These are phyloP conservation scores for honey bee (Apis mellifera) DNA, from an alignment of 1,140 invertebrate genomes.

Conservation along the genomic window DNA sequence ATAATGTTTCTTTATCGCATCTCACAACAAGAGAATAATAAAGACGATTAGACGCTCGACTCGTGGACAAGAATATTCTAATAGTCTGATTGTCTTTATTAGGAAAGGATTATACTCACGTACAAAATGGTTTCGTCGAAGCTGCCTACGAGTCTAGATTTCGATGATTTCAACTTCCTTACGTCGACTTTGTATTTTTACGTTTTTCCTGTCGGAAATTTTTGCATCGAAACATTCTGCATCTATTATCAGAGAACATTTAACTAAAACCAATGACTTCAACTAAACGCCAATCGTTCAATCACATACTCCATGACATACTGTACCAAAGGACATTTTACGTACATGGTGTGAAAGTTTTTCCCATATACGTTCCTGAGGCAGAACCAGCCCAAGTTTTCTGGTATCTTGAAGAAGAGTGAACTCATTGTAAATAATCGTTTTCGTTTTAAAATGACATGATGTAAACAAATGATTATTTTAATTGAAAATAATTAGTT, in stretches of 20 bases:
- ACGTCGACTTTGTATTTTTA: neutral
- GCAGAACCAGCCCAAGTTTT: slow-evolving; percentile 13
- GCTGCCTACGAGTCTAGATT: neutral
- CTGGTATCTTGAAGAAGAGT: neutral
- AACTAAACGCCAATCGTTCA: slow-evolving; percentile 39
- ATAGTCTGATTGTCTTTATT: neutral
- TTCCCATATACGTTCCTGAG: slow-evolving; percentile 52
- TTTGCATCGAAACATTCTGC: neutral
- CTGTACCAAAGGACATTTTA: slow-evolving; percentile 49
- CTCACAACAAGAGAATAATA: neutral
- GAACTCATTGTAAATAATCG: slow-evolving; percentile 2
- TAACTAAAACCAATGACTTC: slow-evolving; percentile 27
- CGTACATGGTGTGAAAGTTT: slow-evolving; percentile 80
- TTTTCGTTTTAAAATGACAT: neutral
- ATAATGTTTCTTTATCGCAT: neutral
- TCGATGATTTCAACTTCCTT: slow-evolving; percentile 3
- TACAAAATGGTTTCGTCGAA: neutral
- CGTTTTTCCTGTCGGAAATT: neutral
- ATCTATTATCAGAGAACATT: slow-evolving; percentile 31
- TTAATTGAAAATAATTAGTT: slow-evolving; percentile 3
- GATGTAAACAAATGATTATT: neutral
- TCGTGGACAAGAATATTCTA: neutral
- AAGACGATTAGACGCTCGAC: neutral
- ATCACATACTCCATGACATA: slow-evolving; percentile 32
- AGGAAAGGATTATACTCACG: slow-evolving; percentile 2